phyloP scores from a whole-genome alignment of 2,888 invertebrate species.

The Lysandra coridon region DNA sequence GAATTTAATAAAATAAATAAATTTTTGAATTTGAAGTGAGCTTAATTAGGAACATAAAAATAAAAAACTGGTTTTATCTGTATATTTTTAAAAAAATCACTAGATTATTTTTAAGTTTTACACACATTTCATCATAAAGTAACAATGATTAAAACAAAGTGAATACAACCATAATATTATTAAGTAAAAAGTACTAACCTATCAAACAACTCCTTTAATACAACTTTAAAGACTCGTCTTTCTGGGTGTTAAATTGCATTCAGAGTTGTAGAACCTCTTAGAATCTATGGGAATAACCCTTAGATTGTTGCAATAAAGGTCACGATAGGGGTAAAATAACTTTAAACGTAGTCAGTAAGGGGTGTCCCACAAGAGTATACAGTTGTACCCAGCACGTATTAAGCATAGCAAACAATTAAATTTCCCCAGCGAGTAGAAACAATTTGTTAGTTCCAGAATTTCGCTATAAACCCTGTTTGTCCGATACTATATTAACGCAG shows the following conservation, averaged over 20 bases:
- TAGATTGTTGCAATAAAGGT: neutral
- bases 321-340: neutral
- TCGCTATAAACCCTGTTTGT: neutral
- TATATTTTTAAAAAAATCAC: too few species aligned
- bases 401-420: constrained; percentile 30
- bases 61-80: too few species aligned
- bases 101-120: too few species aligned
- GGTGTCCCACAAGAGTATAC: constrained; percentile 7
- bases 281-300: too few species aligned
- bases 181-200: too few species aligned
- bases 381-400: constrained; percentile 19
- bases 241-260: neutral
- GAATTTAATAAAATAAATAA: too few species aligned
- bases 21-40: too few species aligned
- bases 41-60: too few species aligned
- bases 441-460: constrained; percentile 23
- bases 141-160: too few species aligned
- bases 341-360: neutral
- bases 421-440: constrained; percentile 27
- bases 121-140: too few species aligned
- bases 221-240: neutral
- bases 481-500: neutral
- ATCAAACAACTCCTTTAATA: too few species aligned
- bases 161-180: too few species aligned
- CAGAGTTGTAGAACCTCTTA: neutral